A percentile compares a stretch with the other conserved stretches of the same genome.
phyloP scores from a whole-genome alignment of 2,113 vertebrate genomes.

The Erinaceus europaeus region DNA sequence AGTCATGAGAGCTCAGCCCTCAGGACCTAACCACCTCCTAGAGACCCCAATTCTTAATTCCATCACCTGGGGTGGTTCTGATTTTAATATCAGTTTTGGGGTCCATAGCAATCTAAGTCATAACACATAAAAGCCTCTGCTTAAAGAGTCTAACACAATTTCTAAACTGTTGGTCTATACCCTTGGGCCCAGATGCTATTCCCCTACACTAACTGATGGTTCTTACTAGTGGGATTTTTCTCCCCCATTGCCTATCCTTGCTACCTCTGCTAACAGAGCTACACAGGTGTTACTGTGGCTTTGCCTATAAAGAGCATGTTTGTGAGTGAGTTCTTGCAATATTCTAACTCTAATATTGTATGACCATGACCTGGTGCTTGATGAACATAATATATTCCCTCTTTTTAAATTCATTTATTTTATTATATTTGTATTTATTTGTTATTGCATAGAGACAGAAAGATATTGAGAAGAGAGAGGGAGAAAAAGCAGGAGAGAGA shows the following conservation, averaged over 20 bases:
- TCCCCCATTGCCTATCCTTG: conserved; percentile 10
- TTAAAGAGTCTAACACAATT: neutral
- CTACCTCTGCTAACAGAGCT: conserved; percentile 48
- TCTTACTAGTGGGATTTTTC: conserved; percentile 5
- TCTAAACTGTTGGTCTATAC: conserved; percentile 1
- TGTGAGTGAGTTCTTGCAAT: neutral
- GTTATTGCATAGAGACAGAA: no score
- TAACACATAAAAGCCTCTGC: neutral
- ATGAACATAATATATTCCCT: neutral
- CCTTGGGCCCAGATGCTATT: neutral
- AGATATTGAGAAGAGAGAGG: no score
- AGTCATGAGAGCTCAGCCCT: neutral
- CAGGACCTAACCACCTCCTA: neutral
- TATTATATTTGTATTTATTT: no score
- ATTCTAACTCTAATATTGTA: neutral
- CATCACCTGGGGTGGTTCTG: neutral
- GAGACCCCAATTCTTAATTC: neutral
- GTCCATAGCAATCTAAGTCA: neutral
- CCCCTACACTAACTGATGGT: conserved; percentile 39
- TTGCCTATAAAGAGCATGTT: conserved; percentile 39
- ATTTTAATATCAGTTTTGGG: neutral
- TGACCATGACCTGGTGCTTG: neutral
- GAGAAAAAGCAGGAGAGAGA: no score
- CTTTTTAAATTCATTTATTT: no score
- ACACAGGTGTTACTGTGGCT: conserved; percentile 3